Base-by-base conservation (phyloP, 2,113 vertebrate species). In the Petroica traversi region DNA sequence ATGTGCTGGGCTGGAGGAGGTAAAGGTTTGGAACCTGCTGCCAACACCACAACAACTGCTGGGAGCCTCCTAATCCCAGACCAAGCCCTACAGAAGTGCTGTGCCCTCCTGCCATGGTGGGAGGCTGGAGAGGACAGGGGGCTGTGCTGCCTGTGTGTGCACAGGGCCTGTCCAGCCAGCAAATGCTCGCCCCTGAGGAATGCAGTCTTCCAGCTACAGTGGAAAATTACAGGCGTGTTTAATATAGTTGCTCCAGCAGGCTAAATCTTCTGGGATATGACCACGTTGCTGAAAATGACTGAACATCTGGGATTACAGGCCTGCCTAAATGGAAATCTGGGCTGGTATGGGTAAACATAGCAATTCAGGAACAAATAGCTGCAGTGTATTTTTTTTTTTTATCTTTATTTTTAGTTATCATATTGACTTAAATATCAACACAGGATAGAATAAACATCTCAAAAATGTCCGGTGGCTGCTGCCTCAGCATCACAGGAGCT, bases 191-290 rank as follows among this genome's bases (percentile, higher is more conserved):
- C 85, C 63, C 23, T 68, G 41, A 96, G 77, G 88, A 95, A 94
- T 40, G n/a, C 26, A 24, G 31, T 57, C 89, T 93, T 92, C 95
- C 95, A 83, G 76, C 91, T 85, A 29, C 86, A 95, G 96, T 98
- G 97, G 98, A 98, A 98, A 98, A 89, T 97, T 94, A 97, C 94
- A 96, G 61, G 75, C 81, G 1, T 41, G 76, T 97, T 97, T 97
- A 94, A 94, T 97, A 97, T 52, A 97, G 94, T 90, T 95, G 86
- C 77, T 85, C 71, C 16, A 1, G 41, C 9, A 8, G 58, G 93
- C 88, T 93, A 93, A 93, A 92, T 96, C 97, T 98, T 91, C 87
- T 82, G 97, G 97, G 97, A 97, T 93, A 77, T 93, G 94, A 96
- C 85, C 92, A 58, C 14, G 62, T 86, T 92, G 91, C 92, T 90